These are phyloP conservation scores for Leucophora obtusa DNA, from an alignment of 2,888 invertebrate species.

Conservation along the genomic window DNA sequence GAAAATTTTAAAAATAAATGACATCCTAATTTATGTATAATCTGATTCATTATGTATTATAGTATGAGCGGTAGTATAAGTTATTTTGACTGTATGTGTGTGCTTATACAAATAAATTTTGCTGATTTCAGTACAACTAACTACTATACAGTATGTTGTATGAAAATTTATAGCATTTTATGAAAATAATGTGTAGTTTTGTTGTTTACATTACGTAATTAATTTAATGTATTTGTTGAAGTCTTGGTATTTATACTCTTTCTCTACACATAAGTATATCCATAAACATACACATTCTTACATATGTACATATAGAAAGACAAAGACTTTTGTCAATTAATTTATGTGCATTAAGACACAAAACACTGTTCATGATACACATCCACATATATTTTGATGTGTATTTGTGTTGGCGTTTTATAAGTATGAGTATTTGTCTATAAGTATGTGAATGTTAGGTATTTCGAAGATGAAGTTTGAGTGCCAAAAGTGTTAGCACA, in stretches of 20 bases:
- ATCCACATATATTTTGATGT: background rate
- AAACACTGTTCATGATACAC: slow-evolving; percentile 40
- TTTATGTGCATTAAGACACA: slow-evolving; percentile 63
- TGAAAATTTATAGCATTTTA: slow-evolving; percentile 50
- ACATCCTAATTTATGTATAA: background rate
- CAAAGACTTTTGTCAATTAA: slow-evolving; percentile 63
- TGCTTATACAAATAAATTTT: slow-evolving; percentile 37
- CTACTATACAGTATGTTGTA: slow-evolving; percentile 6
- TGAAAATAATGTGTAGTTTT: slow-evolving; percentile 53
- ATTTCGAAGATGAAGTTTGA: slow-evolving; percentile 16
- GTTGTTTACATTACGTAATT: slow-evolving; percentile 63
- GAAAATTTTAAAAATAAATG: too few species aligned
- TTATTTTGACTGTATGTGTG: background rate
- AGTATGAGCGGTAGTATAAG: background rate
- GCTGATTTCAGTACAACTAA: slow-evolving; percentile 17
- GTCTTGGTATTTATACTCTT: slow-evolving; percentile 51
- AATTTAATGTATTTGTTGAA: slow-evolving; percentile 63
- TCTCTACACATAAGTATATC: slow-evolving; percentile 18
- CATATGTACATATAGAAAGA: slow-evolving; percentile 30
- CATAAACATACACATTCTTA: too few species aligned
- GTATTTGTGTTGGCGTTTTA: slow-evolving; percentile 22
- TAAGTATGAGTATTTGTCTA: slow-evolving; percentile 33
- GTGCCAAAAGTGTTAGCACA: slow-evolving; percentile 13
- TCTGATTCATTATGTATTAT: background rate
- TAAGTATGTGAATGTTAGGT: slow-evolving; percentile 19